Percentiles rank a stretch among this genome's conserved stretches.
phyloP scores from a whole-genome alignment of 2,797 vertebrate species.

The Lutjanus campechanus region DNA sequence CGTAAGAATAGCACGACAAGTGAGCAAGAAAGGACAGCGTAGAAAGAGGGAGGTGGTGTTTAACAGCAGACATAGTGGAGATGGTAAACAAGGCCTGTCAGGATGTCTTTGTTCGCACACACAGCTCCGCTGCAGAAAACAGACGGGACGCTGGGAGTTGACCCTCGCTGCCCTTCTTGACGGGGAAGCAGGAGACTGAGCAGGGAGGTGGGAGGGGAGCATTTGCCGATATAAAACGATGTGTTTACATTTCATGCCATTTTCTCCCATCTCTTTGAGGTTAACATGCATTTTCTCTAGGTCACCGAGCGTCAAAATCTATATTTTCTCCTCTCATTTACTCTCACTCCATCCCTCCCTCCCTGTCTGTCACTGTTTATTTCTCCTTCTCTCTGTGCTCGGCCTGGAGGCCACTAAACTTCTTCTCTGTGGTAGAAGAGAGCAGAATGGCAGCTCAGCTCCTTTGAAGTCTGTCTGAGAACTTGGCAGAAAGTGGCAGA shows the following conservation, averaged over 20 bases:
- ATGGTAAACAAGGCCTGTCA: conserved; percentile 16
- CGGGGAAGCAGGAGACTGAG: not conserved
- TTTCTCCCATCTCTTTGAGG: conserved; percentile 18
- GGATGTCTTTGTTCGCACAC: conserved; percentile 4
- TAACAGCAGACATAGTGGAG: not conserved
- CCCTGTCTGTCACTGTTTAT: not conserved
- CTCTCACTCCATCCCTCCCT: conserved; percentile 4
- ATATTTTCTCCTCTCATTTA: not conserved
- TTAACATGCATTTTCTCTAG: conserved; percentile 18
- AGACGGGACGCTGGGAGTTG: not conserved
- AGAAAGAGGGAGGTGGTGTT: not conserved
- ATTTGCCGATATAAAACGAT: conserved; percentile 11
- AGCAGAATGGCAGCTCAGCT: conserved; percentile 18
- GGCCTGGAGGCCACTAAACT: conserved; percentile 24
- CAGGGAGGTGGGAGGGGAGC: not conserved
- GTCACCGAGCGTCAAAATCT: conserved; percentile 15
- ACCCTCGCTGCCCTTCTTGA: conserved; percentile 14
- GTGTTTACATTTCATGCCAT: not conserved
- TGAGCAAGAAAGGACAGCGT: not conserved
- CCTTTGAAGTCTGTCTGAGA: conserved; percentile 49
- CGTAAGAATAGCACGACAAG: not conserved
- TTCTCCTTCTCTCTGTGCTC: not conserved
- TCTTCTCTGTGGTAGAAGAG: conserved; percentile 24
- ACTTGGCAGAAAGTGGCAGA: conserved; percentile 29
- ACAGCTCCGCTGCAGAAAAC: not conserved